These are phyloP conservation scores for Caranx ignobilis DNA, from an alignment of 2,113 vertebrate genomes.

Conservation along the genomic window DNA sequence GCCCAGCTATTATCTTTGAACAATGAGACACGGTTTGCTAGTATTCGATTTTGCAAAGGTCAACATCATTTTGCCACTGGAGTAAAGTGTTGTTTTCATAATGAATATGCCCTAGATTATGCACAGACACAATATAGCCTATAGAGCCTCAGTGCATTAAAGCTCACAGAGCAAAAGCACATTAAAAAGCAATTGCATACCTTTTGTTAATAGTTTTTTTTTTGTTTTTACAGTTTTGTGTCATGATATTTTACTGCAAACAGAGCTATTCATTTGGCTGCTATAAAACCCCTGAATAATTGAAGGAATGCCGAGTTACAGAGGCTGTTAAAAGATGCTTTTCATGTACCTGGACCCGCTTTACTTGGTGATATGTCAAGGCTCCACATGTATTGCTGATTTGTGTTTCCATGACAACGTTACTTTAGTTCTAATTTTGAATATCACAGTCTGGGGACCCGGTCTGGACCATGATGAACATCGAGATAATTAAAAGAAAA, in stretches of 20 bases:
- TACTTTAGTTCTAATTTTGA: constrained; percentile 56
- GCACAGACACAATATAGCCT: constrained; percentile 44
- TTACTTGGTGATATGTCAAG: constrained; percentile 48
- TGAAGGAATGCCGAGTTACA: constrained; percentile 21
- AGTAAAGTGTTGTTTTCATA: constrained; percentile 77
- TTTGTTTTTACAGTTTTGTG: background rate
- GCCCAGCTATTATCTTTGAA: constrained; percentile 75
- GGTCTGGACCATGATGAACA: constrained; percentile 38
- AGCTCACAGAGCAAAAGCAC: constrained; percentile 16
- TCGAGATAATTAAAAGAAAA: constrained; percentile 49
- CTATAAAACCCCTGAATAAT: constrained; percentile 23
- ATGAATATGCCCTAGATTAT: constrained; percentile 65
- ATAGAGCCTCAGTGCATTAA: constrained; percentile 29
- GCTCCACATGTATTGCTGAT: constrained; percentile 53
- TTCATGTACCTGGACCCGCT: constrained; percentile 45
- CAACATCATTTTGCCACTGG: constrained; percentile 72
- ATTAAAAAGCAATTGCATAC: constrained; percentile 23
- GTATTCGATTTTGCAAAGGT: constrained; percentile 74
- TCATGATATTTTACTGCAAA: constrained; percentile 7
- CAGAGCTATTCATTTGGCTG: constrained; percentile 1
- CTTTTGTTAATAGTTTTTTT: constrained; percentile 3
- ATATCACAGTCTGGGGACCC: constrained; percentile 34
- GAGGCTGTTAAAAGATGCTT: constrained; percentile 42
- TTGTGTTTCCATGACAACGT: constrained; percentile 73
- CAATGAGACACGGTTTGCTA: constrained; percentile 69